A percentile compares a stretch with the other conserved stretches of the same genome.
These are phyloP conservation scores for Progne subis DNA, from an alignment of 2,113 vertebrate species.

Conservation along the genomic window DNA sequence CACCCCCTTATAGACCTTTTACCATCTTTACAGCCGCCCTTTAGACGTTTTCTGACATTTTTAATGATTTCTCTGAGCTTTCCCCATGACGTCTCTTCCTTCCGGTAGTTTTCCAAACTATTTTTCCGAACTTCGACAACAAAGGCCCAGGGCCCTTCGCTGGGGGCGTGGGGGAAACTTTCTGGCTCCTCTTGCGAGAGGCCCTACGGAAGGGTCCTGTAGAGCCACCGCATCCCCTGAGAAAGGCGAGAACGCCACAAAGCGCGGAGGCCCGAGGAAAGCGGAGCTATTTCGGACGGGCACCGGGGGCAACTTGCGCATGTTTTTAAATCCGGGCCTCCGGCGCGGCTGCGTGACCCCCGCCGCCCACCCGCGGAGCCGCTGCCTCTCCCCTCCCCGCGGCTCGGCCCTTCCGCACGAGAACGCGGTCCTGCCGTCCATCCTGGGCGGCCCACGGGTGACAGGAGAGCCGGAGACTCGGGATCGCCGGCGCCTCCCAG, in stretches of 20 bases:
- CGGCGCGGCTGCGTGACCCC: not conserved
- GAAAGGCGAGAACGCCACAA: not conserved
- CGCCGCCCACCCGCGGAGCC: not conserved
- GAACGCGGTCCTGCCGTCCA: not conserved
- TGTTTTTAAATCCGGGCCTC: not conserved
- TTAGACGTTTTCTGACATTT: not conserved
- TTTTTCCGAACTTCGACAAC: accelerated
- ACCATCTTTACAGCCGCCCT: not conserved
- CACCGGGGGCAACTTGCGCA: accelerated
- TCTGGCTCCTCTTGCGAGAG: accelerated
- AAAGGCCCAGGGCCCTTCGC: not conserved
- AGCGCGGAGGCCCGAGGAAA: accelerated
- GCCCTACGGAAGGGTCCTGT: accelerated
- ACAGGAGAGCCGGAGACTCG: accelerated
- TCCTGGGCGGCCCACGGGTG: accelerated
- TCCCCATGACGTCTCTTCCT: no score
- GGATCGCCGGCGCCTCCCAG: accelerated
- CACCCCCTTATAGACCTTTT: not conserved
- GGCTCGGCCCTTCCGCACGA: not conserved
- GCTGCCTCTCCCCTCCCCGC: not conserved
- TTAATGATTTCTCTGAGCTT: no score
- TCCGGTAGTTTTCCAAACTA: not conserved
- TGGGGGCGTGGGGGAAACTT: accelerated
- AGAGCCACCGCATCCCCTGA: accelerated
- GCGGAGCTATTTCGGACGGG: accelerated